phyloP scores from a whole-genome alignment of 2,888 invertebrate genomes.

The Adelognathus sp. region DNA sequence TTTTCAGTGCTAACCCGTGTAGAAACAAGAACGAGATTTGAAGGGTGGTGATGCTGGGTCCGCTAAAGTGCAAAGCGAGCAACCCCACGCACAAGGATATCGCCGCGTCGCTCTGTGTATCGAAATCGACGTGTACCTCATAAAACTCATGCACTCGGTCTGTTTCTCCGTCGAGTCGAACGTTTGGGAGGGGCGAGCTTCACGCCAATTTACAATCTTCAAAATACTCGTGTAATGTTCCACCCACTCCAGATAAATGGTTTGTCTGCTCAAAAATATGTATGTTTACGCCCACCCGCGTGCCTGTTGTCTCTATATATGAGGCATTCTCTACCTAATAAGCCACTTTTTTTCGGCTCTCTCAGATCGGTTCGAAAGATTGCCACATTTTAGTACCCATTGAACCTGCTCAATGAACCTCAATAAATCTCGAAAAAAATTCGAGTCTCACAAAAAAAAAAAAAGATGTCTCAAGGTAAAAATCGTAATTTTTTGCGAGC shows the following conservation, averaged over 20 bases:
- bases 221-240: no score
- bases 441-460: no score
- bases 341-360: slow-evolving; percentile 2
- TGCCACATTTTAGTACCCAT: no score
- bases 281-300: not conserved
- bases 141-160: slow-evolving; percentile 50
- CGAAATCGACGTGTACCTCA: slow-evolving; percentile 68
- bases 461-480: no score
- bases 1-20: slow-evolving; percentile 77
- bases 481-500: no score
- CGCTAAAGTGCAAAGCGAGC: slow-evolving; percentile 8
- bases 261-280: slow-evolving; percentile 7
- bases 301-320: not conserved
- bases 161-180: slow-evolving; percentile 5
- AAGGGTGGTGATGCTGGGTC: slow-evolving; percentile 56
- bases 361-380: no score
- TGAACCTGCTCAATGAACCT: not conserved
- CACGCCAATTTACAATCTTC: not conserved
- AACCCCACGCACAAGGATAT: slow-evolving; percentile 9
- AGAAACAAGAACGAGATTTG: slow-evolving; percentile 76
- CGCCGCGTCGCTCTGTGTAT: slow-evolving; percentile 2
- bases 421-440: no score
- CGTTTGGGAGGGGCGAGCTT: not conserved
- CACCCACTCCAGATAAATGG: no score
- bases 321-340: not conserved